Evolutionary conservation across 1,140 invertebrate species (phyloP), one percentile per base, ranked within the genome.

Genomic region (Sitophilus oryzae): DNA sequence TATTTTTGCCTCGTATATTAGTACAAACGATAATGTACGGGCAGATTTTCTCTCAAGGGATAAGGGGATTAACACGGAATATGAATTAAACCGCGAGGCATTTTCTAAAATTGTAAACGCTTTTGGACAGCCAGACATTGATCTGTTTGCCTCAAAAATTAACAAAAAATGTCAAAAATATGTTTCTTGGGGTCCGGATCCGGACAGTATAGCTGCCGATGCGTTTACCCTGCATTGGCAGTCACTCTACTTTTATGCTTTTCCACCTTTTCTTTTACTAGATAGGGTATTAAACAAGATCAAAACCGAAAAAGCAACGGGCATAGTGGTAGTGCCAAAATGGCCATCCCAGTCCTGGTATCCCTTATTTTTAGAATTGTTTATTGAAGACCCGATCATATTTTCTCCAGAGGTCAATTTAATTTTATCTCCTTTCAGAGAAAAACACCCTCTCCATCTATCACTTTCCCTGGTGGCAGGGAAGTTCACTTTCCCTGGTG

Each of bases 81-180:
- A 19, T n/a, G 47, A 37, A 37, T 11, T 49, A 19, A 38, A 11
- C 9, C 6, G 2, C 8, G 35, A 2, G 41, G 37, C 25, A 19
- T 61, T 60, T 51, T 11, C 41, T 20, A n/a, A 46, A 8, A 64
- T 67, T 21, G 8, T 25, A 1, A 25, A 43, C 3, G 30, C 0
- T 1, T 62, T 67, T 49, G 59, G 61, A 11, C 8, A 9, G 9
- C 60, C 62, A 5, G 20, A 62, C 3, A 60, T 71, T 22, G 66
- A 68, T 59, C 14, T 49, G 3, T 49, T 49, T 49, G 47, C 47
- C 1, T 3, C 34, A 8, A 2, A 14, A 23, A 20, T 38, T 23
- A 49, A 49, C 21, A 9, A 3, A 4, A 49, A 49, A 49, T 49
- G 47, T 19, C 6, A 11, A 14, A 66, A 11, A 41, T 69, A 48